Evolutionary conservation across 2,888 invertebrate species (phyloP), one percentile per base, ranked within the genome.

Genomic region (Leptarthrus brevirostris): DNA sequence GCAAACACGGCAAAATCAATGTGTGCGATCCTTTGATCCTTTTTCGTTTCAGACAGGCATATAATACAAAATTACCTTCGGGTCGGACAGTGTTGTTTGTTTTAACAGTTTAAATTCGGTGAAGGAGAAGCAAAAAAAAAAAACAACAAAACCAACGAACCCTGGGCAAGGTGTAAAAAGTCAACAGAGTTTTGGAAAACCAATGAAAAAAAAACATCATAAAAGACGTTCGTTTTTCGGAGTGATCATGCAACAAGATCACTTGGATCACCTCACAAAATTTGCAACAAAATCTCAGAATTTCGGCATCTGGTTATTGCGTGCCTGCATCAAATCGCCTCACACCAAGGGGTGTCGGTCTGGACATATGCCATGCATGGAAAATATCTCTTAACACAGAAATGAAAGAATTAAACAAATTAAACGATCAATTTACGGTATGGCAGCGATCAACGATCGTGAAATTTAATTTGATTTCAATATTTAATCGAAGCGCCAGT

Each of bases 381-480:
- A 66, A 44, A 47, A 26, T n/a, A 22, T 24, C 54, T 26, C 6
- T 26, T 26, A 26, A 24, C 6, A 69, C 69, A 52, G 34, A 49
- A 49, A 69, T 52, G 30, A 30, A 52, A 69, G 52, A 69, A 26
- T 26, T 69, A 52, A 69, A 69, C 49, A 49, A 52, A 69, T 69
- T 69, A 69, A 69, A 69, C 40, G 69, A 69, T 69, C 69, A 69
- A 52, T 69, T 69, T 69, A 69, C 69, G 22, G 49, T 34, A 49
- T 24, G 52, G 49, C 20, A 44, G 69, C 49, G 69, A 52, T 69
- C 69, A 69, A 16, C 16, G 52, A 22, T 34, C 49, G 49, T 44
- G 69, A 69, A 69, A 69, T 69, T 69, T 22, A 69, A 69, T 69
- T 69, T 30, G 26, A 22, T 30, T 52, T 52, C 52, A 12, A 18